Base-by-base conservation (phyloP, 2,113 vertebrate genomes). In the Megaceryle torquata region DNA sequence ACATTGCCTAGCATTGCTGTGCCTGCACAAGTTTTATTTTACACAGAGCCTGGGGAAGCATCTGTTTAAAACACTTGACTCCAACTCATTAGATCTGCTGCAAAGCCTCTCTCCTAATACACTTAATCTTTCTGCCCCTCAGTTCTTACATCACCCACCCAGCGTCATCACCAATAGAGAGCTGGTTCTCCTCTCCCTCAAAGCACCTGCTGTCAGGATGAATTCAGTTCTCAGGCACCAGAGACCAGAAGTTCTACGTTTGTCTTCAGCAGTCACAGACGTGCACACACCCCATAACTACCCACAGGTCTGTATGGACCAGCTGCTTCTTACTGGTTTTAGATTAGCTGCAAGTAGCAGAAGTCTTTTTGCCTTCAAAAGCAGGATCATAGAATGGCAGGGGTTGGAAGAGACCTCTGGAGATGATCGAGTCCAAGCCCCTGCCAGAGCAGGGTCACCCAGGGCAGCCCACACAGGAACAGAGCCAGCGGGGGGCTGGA, bases 1-100 rank as follows among this genome's bases (percentile, higher is more conserved):
- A 68, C 68, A 71, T 17, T 80, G n/a, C 94, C 82, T 91, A 70
- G 75, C 90, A 86, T 83, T 82, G 18, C 11, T 60, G 90, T 91
- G 82, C 76, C 79, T 81, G 64, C 71, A 83, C 64, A 50, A 94
- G 92, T 90, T 92, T 97, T 90, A 92, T 95, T 94, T 96, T 95
- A 83, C 95, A 95, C 10, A n/a, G 46, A 74, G 37, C 46, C 76
- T 2, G 3, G 63, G 64, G 54, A 94, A 90, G 51, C 86, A 90
- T 70, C 94, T 90, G 76, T 21, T 92, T 93, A 67, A 78, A 88
- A 46, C 59, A 81, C 90, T 90, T 88, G 86, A 81, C 46, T 96
- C 82, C 60, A 59, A 39, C 59, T 90, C 72, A 43, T 86, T 51
- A 95, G 19, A 56, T 83, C 37, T 43, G 44, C 59, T 9, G 12